Evolutionary conservation across 2,113 vertebrate genomes (phyloP), one percentile per base, ranked within the genome.

Genomic region (Empidonax traillii): DNA sequence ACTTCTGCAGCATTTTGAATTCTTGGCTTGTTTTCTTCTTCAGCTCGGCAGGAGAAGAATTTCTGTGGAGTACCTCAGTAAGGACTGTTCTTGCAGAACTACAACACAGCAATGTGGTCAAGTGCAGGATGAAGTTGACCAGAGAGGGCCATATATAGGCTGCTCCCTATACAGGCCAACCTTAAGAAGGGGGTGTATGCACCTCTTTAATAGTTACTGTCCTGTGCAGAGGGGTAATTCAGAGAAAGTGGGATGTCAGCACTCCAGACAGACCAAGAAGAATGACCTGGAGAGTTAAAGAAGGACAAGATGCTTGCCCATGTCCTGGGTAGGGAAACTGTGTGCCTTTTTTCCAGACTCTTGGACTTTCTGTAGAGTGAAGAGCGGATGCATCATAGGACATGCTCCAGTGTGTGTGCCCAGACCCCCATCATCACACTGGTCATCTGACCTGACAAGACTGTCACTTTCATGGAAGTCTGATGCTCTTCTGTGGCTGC

Each of bases 131-230:
- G 3, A 80, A 30, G 27, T 9, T 74, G 65, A 37, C 12, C 43
- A 31, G 9, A 65, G 20, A 66, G 5, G 5, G 9, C 12, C 23
- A 12, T 27, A 30, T 28, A 16, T 10, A 43, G n/a, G 23, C 33
- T 73, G 39, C 9, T 23, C 46, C 6, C 20, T 30, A 13, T 3
- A 46, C 1, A 14, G 49, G 6, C 21, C 24, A 61, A 1, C 6
- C 1, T 39, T 13, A 20, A 55, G 67, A 46, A 37, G 1, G 3
- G 3, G 0, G 0, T 1, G 1, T 30, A 25, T 55, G 12, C 16
- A 39, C 27, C 3, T 0, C 12, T 37, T 41, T 30, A 51, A 23
- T 2, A 30, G 20, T 0, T 65, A 30, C 4, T 14, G 6, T 56
- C 8, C 35, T 39, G 28, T 15, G 14, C 61, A 46, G 8, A 1